A percentile compares a stretch with the other conserved stretches of the same genome.
phyloP scores from a whole-genome alignment of 1,140 invertebrate genomes.

The Thereuonema tuberculata region DNA sequence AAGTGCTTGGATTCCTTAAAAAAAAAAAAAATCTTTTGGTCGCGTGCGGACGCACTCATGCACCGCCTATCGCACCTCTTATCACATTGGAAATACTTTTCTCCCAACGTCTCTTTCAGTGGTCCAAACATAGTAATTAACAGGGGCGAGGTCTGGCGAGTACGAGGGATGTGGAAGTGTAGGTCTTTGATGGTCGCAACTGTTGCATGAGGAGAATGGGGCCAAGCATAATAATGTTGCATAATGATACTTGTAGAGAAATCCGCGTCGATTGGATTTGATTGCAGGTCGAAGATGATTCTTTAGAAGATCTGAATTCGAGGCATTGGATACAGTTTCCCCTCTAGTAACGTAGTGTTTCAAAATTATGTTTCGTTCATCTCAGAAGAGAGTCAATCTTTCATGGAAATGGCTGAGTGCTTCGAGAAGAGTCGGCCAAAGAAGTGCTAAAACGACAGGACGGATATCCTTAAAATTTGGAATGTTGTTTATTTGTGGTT shows the following conservation, averaged over 20 bases:
- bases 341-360: background rate
- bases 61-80: background rate
- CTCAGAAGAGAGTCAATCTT: background rate
- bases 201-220: background rate
- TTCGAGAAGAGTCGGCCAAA: no score
- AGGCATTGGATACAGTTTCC: background rate
- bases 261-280: background rate
- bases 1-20: background rate
- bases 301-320: background rate
- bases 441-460: no score
- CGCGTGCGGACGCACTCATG: background rate
- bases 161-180: background rate
- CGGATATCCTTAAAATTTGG: no score
- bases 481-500: no score
- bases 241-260: background rate
- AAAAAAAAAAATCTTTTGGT: background rate
- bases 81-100: background rate
- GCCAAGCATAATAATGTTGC: background rate
- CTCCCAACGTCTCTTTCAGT: background rate
- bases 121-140: background rate
- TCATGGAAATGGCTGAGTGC: background rate
- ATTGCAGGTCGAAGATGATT: background rate
- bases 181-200: background rate
- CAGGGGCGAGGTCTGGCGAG: background rate
- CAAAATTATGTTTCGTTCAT: background rate